Base-by-base conservation (phyloP, 2,888 invertebrate genomes). In the Spilarctia lutea region DNA sequence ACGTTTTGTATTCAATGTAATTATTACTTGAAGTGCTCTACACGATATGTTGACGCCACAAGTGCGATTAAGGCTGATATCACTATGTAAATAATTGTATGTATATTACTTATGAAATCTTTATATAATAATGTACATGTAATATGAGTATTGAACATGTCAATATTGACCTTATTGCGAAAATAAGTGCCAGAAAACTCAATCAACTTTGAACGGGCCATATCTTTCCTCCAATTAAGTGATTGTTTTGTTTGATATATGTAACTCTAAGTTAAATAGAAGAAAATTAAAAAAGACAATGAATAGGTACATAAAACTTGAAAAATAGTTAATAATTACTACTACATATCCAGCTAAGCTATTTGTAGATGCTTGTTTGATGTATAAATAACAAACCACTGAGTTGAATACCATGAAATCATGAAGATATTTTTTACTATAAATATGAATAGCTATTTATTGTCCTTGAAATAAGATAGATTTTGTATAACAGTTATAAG, bases 11-110 rank as follows among this genome's bases (percentile, higher is more conserved):
- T 63, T 63, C 16, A 30, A 63, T 27, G 4, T 63, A 18, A 63
- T 66, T 66, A 63, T 66, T 66, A 66, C 24, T 39, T 66, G 35
- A 66, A 63, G 30, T 30, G 7, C 30, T 30, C 6, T 65, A 33
- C 65, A 35, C 10, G 24, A 24, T 35, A 39, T 39, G 39, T 66
- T 66, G 65, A 66, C 24, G 65, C 65, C 11, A 66, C 13, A 39
- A 66, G 20, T 48, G n/a, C 24, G 65, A 39, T 39, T 39, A 30
- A n/a, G 67, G 42, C n/a, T 27, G 27, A 68, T 45, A 68, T 42
- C 39, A 68, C 30, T 68, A 45, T 45, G 67, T 68, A 27, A 45
- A 68, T 42, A 68, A 27, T n/a, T 27, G 10, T 56, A 63, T 63
- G 30, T 63, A 63, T 4, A 63, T 63, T 7, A 30, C 18, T 30